phyloP scores from a whole-genome alignment of 64 coral and sea anemone genomes.

The Stichodactyla mertensii region DNA sequence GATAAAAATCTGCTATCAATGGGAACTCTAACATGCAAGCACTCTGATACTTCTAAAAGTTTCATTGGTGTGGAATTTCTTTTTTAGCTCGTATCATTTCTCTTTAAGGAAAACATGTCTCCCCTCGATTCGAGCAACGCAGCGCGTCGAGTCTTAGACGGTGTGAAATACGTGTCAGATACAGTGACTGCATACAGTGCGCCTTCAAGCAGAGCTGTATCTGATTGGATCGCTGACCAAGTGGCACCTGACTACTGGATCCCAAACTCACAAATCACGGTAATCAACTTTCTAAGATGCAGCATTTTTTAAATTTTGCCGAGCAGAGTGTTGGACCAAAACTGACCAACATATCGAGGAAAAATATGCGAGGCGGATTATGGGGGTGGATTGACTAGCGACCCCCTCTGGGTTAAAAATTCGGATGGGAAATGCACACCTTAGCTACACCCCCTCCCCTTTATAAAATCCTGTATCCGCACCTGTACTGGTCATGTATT shows the following conservation, averaged over 20 bases:
- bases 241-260: conserved; percentile 93
- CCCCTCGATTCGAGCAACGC: conserved; percentile 66
- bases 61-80: not conserved
- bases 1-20: too few relatives aligned
- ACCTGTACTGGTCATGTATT: too few relatives aligned
- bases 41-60: not conserved
- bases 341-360: too few relatives aligned
- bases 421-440: too few relatives aligned
- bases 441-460: too few relatives aligned
- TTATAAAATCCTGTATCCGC: too few relatives aligned
- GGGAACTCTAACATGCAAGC: too few relatives aligned
- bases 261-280: conserved; percentile 80
- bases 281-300: not conserved
- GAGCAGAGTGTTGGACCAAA: too few relatives aligned
- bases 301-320: too few relatives aligned
- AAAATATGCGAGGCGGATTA: too few relatives aligned
- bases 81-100: not conserved
- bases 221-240: conserved; percentile 83
- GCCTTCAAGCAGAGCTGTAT: conserved; percentile 61
- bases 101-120: conserved; percentile 48
- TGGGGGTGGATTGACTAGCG: too few relatives aligned
- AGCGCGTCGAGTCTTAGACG: conserved; percentile 82
- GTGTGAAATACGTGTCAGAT: conserved; percentile 68
- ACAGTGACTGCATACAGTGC: conserved; percentile 63
- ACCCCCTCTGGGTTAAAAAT: too few relatives aligned